Percentiles rank a stretch among this genome's conserved stretches.
Evolutionary conservation across 2,888 invertebrate species (phyloP).

Genomic region (Fissipunctia ypsillon): DNA sequence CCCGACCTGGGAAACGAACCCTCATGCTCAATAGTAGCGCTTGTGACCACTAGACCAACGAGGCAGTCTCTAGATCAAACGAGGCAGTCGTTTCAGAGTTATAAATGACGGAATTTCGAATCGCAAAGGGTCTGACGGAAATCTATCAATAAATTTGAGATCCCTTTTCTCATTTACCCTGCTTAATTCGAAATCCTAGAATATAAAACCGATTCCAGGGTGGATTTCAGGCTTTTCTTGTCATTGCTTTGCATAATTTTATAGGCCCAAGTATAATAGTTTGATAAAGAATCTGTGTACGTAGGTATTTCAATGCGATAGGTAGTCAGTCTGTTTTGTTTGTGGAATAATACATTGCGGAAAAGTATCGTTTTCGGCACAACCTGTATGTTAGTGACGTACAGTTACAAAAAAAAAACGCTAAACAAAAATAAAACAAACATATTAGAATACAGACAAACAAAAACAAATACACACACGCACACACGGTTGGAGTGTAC

Average conservation of each 20-base stretch:
- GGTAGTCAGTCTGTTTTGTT: no score
- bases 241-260: not conserved
- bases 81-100: not conserved
- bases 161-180: not conserved
- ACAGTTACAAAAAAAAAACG: no score
- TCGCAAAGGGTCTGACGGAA: not conserved
- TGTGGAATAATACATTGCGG: no score
- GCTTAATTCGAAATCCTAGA: not conserved
- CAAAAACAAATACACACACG: no score
- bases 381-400: no score
- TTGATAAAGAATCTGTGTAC: no score
- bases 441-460: no score
- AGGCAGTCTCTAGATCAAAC: not conserved
- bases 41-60: no score
- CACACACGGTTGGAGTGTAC: no score
- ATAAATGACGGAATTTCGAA: not conserved
- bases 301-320: no score
- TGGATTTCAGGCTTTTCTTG: not conserved
- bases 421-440: no score
- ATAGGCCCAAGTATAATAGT: not conserved
- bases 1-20: not conserved
- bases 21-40: not conserved
- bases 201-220: not conserved
- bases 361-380: no score
- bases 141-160: not conserved